These are phyloP conservation scores for Cuculus canorus DNA, from an alignment of 2,797 vertebrate genomes.

Conservation along the genomic window DNA sequence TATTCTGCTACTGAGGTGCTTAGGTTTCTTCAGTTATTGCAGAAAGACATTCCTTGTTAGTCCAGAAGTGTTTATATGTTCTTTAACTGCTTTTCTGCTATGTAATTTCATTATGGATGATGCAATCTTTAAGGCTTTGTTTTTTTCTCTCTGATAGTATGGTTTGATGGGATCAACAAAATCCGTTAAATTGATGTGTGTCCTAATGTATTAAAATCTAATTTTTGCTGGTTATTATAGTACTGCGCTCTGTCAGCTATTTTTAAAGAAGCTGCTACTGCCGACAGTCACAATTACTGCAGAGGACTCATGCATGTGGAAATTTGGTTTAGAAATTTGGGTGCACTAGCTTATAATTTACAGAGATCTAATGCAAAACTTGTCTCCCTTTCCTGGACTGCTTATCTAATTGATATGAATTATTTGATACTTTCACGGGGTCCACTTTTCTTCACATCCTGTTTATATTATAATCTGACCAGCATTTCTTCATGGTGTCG, in stretches of 20 bases:
- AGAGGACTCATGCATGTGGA: background rate
- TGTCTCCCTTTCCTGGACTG: background rate
- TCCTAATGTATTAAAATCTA: background rate
- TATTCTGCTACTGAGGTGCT: background rate
- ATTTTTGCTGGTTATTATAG: background rate
- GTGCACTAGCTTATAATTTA: background rate
- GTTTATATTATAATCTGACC: background rate
- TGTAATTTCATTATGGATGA: background rate
- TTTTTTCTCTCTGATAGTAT: background rate
- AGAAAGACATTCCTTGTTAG: background rate
- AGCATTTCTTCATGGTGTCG: fast-evolving
- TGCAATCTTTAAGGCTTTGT: background rate
- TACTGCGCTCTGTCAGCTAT: background rate
- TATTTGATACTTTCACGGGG: background rate
- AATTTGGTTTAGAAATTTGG: background rate
- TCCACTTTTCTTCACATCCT: background rate
- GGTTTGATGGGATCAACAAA: background rate
- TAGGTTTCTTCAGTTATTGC: background rate
- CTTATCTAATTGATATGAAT: background rate
- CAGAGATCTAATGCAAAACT: background rate
- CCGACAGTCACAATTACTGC: background rate
- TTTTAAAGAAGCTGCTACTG: background rate
- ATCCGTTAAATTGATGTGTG: background rate
- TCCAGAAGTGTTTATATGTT: background rate
- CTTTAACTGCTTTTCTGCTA: background rate